Evolutionary conservation across 2,888 invertebrate species (phyloP), one percentile per base, ranked within the genome.

Genomic region (Ophion ellenae): DNA sequence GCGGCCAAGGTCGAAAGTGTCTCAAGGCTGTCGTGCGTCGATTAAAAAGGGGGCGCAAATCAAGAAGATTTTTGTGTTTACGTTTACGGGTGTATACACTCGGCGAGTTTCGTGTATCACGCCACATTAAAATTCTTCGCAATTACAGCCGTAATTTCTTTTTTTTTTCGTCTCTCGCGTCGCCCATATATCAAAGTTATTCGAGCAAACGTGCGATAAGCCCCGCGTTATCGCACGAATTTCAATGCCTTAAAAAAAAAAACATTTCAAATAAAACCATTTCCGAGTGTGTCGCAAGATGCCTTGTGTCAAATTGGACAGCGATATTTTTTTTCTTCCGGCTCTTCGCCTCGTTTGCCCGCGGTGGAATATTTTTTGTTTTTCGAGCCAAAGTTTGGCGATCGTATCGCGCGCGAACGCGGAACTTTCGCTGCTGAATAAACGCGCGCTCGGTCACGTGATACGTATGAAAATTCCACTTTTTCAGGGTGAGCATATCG

Each of bases 101-200:
- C 10, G 28, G 32, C 2, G 45, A 9, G 53, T 32, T 84, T 77
- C 81, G 84, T 84, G 84, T 32, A 57, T 45, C 84, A 84, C 81
- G 81, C 81, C n/a, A 81, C 73, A 59, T 45, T 78, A 4, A 10
- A 61, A 59, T 78, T 78, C 78, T 69, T 78, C 5, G 61, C 59
- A 40, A 57, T 61, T 10, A 14, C 40, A 40, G 57, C 24, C 45
- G 28, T 61, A 20, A 36, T 66, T 57, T 76, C 40, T 77, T 67
- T 7, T 67, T 36, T 20, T 66, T 77, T 32, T 67, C 76, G 11
- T 20, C 40, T 40, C 47, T 47, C 47, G 11, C 47, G 14, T 10
- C 47, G 14, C n/a, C 20, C 59, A 32, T 73, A 59, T 59, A 57
- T 59, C 73, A 59, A 59, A 32, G 59, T 59, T 59, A 10, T 28